phyloP scores from a whole-genome alignment of 2,113 vertebrate species.

The Panthera leo region DNA sequence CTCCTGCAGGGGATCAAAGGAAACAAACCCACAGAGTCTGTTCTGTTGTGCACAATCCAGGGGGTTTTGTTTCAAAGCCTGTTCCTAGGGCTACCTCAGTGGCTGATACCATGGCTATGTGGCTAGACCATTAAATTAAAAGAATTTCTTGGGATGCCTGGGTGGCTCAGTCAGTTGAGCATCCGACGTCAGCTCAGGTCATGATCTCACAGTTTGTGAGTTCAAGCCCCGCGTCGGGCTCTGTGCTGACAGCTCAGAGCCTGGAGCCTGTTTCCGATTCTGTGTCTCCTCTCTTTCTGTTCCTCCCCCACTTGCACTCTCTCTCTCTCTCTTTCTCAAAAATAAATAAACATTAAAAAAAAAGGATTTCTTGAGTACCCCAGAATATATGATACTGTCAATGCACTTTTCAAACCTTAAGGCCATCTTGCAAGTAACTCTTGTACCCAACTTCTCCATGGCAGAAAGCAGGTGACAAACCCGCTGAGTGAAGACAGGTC shows the following conservation, averaged over 20 bases:
- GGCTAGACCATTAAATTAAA: not conserved
- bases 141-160: not conserved
- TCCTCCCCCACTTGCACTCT: too few relatives aligned
- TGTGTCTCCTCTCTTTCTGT: too few relatives aligned
- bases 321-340: too few relatives aligned
- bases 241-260: too few relatives aligned
- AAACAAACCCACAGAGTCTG: not conserved
- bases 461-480: not conserved
- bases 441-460: not conserved
- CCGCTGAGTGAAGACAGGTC: not conserved
- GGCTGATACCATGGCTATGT: not conserved
- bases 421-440: not conserved
- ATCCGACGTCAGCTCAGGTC: too few relatives aligned
- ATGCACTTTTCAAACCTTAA: not conserved
- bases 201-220: too few relatives aligned
- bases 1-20: not conserved
- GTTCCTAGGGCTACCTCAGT: not conserved
- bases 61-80: not conserved
- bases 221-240: too few relatives aligned
- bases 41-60: not conserved
- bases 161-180: too few relatives aligned
- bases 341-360: not conserved
- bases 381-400: too few relatives aligned
- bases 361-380: not conserved
- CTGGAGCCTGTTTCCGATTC: too few relatives aligned